A percentile compares a stretch with the other conserved stretches of the same genome.
Conservation (phyloP, 2,888 invertebrate genomes). For the Cataglyphis altisquamis region DNA sequence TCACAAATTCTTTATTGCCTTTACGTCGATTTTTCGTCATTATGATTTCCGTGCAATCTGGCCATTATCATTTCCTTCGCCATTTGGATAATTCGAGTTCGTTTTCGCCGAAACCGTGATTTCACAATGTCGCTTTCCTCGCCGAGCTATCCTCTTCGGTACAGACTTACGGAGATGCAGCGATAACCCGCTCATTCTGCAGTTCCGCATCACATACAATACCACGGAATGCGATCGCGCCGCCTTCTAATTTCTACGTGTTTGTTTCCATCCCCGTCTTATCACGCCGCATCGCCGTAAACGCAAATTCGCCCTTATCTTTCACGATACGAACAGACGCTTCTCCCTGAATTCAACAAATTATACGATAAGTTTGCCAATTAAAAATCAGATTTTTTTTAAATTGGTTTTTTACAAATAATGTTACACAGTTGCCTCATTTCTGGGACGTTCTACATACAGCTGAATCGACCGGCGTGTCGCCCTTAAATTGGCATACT, state of each 20-base stretch:
- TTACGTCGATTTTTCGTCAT: background rate
- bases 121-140: slow-evolving; percentile 5
- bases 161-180: slow-evolving; percentile 42
- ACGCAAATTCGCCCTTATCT: slow-evolving; percentile 38
- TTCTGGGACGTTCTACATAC: background rate
- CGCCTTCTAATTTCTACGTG: slow-evolving; percentile 44
- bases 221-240: slow-evolving; percentile 40
- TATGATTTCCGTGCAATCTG: slow-evolving; percentile 3
- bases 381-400: background rate
- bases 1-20: background rate
- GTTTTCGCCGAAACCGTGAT: slow-evolving; percentile 14
- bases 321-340: background rate
- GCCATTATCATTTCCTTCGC: background rate
- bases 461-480: slow-evolving; percentile 4
- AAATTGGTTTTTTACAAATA: background rate
- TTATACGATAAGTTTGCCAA: background rate
- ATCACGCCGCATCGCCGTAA: slow-evolving; percentile 29
- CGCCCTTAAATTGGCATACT: slow-evolving; percentile 30
- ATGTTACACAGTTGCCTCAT: background rate
- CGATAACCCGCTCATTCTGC: slow-evolving; percentile 42
- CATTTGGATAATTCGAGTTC: slow-evolving; percentile 4
- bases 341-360: background rate
- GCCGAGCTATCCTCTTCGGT: slow-evolving; percentile 24
- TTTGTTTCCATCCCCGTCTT: slow-evolving; percentile 45
- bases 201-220: slow-evolving; percentile 38